Conservation (phyloP, 2,797 vertebrate genomes). For the Selene dorsalis region DNA sequence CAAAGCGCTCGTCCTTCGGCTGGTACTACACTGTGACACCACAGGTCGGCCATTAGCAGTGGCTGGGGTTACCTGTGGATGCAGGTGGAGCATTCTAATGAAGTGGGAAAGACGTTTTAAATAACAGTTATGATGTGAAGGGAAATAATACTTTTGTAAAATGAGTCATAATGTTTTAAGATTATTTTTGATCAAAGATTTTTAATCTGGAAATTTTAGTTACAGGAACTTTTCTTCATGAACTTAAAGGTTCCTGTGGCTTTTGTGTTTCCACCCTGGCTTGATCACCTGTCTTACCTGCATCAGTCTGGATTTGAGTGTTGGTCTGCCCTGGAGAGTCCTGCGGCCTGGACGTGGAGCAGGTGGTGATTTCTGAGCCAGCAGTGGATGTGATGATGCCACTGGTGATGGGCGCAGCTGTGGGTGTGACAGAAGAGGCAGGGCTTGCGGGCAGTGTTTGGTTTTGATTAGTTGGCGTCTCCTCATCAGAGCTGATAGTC, state of each 20-base stretch:
- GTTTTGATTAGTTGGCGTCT: conserved; percentile 23
- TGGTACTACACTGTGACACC: background rate
- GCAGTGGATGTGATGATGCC: background rate
- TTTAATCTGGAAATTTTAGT: no score
- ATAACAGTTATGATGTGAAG: no score
- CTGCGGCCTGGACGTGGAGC: background rate
- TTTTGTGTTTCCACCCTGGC: no score
- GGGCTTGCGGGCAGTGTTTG: conserved; percentile 5
- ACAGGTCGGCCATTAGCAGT: background rate
- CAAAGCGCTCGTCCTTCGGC: background rate
- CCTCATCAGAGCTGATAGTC: conserved; percentile 38
- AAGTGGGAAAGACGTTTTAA: background rate
- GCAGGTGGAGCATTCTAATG: background rate
- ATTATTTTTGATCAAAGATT: no score
- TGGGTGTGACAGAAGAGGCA: background rate
- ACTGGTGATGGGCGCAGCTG: background rate
- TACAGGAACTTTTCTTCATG: no score
- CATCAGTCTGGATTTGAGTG: background rate
- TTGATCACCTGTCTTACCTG: conserved; percentile 15
- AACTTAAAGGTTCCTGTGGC: no score
- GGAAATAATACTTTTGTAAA: no score
- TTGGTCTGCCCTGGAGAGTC: background rate
- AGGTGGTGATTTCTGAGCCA: background rate
- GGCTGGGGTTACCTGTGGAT: background rate
- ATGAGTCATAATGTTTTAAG: no score